phyloP scores from a whole-genome alignment of 1,140 invertebrate genomes.

The Aphelenchoides fujianensis region DNA sequence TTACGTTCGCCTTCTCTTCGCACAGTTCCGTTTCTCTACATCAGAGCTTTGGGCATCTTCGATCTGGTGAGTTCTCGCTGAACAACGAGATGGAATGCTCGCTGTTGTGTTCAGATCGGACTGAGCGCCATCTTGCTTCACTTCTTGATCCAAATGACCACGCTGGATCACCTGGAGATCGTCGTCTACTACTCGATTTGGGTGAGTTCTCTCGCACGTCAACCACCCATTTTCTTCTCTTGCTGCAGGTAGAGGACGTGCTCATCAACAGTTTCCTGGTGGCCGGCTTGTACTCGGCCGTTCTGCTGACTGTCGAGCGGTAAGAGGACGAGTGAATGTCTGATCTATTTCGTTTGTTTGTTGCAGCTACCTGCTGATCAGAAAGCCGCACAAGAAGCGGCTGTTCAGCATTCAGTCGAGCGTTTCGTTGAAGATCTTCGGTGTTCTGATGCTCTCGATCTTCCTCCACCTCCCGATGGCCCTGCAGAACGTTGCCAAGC shows the following conservation, averaged over 20 bases:
- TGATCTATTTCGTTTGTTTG: constrained; percentile 18
- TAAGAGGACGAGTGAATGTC: constrained; percentile 19
- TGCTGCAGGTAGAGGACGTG: constrained; percentile 46
- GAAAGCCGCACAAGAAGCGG: constrained; percentile 47
- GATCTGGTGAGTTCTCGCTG: constrained; percentile 46
- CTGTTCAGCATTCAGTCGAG: constrained; percentile 44
- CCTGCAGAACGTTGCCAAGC: constrained; percentile 46
- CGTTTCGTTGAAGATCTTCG: constrained; percentile 43
- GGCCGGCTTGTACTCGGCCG: constrained; percentile 59
- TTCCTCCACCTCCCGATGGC: constrained; percentile 55
- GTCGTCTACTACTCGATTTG: constrained; percentile 47
- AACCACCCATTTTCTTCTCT: constrained; percentile 30
- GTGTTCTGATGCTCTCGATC: constrained; percentile 43
- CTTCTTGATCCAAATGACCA: constrained; percentile 42
- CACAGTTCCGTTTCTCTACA: constrained; percentile 60
- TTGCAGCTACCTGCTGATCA: constrained; percentile 43
- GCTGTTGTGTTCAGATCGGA: constrained; percentile 38
- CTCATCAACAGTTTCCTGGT: constrained; percentile 59
- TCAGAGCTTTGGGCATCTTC: constrained; percentile 56
- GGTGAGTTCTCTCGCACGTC: constrained; percentile 17
- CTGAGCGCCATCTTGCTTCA: constrained; percentile 51
- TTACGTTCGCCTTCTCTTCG: constrained; percentile 52
- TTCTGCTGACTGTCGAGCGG: constrained; percentile 57
- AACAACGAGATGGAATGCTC: neutral
- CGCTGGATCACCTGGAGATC: constrained; percentile 17